phyloP scores from a whole-genome alignment of 2,113 vertebrate species.

The Thalassoma bifasciatum region DNA sequence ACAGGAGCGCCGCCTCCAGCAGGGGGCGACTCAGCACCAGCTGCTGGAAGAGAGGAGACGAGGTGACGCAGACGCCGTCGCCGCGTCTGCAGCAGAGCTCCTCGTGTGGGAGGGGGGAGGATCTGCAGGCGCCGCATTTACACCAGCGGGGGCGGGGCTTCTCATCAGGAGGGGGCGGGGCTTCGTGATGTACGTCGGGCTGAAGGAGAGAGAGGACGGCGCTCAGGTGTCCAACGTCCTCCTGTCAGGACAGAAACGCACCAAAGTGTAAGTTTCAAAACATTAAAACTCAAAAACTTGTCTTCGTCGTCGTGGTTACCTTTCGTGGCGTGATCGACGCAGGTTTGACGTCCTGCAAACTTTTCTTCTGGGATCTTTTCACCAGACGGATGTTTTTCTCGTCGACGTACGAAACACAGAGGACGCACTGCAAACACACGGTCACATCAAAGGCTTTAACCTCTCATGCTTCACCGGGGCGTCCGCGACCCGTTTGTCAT shows the following conservation, averaged over 20 bases:
- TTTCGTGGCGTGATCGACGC: constrained; percentile 69
- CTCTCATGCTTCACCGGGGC: too few species aligned
- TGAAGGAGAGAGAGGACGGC: constrained; percentile 61
- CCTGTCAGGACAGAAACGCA: constrained; percentile 32
- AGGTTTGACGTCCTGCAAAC: constrained; percentile 80
- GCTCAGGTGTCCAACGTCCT: constrained; percentile 59
- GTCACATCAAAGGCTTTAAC: too few species aligned
- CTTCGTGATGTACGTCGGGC: not conserved
- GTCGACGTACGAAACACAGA: constrained; percentile 88
- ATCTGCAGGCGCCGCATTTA: constrained; percentile 72
- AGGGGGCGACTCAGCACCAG: constrained; percentile 75
- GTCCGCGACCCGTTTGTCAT: too few species aligned
- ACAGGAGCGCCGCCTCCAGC: constrained; percentile 81
- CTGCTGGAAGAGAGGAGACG: constrained; percentile 72
- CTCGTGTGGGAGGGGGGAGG: constrained; percentile 59
- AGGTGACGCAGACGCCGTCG: constrained; percentile 76
- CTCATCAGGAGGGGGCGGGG: not conserved
- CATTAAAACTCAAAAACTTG: too few species aligned
- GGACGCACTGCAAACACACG: constrained; percentile 62
- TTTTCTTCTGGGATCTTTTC: constrained; percentile 73
- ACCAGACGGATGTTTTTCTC: constrained; percentile 83
- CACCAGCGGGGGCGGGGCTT: constrained; percentile 75
- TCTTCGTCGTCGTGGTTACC: constrained; percentile 47
- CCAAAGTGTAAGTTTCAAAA: not conserved
- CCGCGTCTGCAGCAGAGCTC: constrained; percentile 85